phyloP scores from a whole-genome alignment of 2,888 invertebrate species.

The Phengaris arion region DNA sequence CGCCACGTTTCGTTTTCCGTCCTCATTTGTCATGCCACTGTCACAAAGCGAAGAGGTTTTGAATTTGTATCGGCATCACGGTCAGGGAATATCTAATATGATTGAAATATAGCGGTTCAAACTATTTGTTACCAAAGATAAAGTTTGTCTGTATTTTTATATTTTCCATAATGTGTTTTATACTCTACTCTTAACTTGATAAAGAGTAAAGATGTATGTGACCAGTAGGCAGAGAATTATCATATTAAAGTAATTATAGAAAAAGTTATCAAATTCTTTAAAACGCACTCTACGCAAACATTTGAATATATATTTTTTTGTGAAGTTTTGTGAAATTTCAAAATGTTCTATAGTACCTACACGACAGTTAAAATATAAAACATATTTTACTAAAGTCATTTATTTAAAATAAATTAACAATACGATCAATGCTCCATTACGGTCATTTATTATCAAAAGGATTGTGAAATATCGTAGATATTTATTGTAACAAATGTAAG shows the following conservation, averaged over 20 bases:
- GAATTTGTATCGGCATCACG: constrained; percentile 36
- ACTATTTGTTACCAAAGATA: neutral
- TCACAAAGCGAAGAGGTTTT: constrained; percentile 40
- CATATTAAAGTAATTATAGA: too few relatives aligned
- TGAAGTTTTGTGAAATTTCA: too few relatives aligned
- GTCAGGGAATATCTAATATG: constrained; percentile 18
- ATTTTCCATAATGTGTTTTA: too few relatives aligned
- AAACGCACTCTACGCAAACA: too few relatives aligned
- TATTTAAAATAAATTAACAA: neutral
- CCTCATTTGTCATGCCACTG: constrained; percentile 56
- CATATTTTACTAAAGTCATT: too few relatives aligned
- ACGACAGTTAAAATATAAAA: neutral
- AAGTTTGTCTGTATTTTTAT: too few relatives aligned
- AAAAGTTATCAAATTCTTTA: too few relatives aligned
- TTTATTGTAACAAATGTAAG: constrained; percentile 15
- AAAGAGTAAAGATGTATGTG: too few relatives aligned
- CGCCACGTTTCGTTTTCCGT: constrained; percentile 55
- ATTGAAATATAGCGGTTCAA: constrained; percentile 21
- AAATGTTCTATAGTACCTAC: too few relatives aligned
- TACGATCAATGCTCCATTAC: neutral
- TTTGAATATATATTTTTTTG: too few relatives aligned
- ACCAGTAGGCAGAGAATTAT: too few relatives aligned
- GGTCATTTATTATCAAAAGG: neutral
- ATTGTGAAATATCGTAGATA: constrained; percentile 11
- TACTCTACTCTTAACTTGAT: too few relatives aligned